These are phyloP conservation scores for Melanargia galathea DNA, from an alignment of 2,888 invertebrate species.

Conservation along the genomic window DNA sequence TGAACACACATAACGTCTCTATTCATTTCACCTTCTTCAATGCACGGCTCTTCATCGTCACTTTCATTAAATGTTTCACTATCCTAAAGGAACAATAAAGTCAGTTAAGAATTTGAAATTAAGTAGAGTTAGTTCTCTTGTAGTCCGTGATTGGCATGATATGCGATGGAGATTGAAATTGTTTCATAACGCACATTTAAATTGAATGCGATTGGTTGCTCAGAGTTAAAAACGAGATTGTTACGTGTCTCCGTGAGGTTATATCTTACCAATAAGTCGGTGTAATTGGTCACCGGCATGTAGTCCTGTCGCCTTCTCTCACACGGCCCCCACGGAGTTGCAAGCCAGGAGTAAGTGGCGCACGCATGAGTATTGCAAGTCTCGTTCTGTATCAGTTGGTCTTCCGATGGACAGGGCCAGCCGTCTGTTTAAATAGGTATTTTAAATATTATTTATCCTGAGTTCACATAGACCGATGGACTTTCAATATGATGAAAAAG, in stretches of 20 bases:
- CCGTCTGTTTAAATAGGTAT: conserved; percentile 63
- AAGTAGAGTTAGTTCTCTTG: background rate
- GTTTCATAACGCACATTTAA: background rate
- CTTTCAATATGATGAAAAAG: no score
- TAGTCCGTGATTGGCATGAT: background rate
- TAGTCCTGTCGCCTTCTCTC: conserved; percentile 66
- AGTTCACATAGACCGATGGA: no score
- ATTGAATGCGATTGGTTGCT: no score
- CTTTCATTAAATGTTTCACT: conserved; percentile 65
- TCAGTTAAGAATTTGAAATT: background rate
- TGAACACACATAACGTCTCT: conserved; percentile 83
- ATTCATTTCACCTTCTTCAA: conserved; percentile 74
- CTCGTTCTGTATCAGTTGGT: conserved; percentile 80
- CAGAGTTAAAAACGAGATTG: no score
- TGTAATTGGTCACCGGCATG: conserved; percentile 64
- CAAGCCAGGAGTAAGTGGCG: conserved; percentile 83
- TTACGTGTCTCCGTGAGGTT: background rate
- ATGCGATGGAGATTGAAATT: background rate
- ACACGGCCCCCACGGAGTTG: conserved; percentile 83
- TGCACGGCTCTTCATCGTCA: conserved; percentile 73
- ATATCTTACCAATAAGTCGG: conserved; percentile 61
- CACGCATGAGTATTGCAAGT: conserved; percentile 82
- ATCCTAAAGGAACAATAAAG: conserved; percentile 51
- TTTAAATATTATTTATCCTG: background rate
- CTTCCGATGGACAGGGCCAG: conserved; percentile 80